Evolutionary conservation across 1,140 invertebrate species (phyloP).

Genomic region (Aphelinus certus): DNA sequence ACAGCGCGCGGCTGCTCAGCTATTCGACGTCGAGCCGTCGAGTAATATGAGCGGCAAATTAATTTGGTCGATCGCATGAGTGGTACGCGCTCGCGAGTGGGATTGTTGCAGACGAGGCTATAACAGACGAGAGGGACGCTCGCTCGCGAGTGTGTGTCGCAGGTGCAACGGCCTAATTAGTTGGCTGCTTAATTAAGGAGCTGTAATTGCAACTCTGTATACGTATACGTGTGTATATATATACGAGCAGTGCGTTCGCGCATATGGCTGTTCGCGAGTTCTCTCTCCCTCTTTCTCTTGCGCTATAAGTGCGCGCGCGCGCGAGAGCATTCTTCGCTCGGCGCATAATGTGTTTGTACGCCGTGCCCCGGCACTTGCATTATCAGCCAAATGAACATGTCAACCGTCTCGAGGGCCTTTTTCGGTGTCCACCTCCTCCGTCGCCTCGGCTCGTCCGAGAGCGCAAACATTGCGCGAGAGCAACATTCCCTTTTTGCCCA

Average conservation of each 20-base stretch:
- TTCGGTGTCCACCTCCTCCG: too few species aligned
- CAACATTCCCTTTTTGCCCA: not conserved
- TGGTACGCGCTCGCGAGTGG: not conserved
- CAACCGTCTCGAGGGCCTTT: not conserved
- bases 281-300: too few species aligned
- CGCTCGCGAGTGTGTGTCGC: not conserved
- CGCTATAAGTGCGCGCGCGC: too few species aligned
- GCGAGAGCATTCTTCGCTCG: conserved; percentile 7
- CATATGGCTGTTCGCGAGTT: too few species aligned
- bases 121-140: not conserved
- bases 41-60: too few species aligned
- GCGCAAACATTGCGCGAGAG: not conserved
- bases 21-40: too few species aligned
- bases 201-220: conserved; percentile 3
- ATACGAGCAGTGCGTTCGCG: too few species aligned
- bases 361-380: not conserved
- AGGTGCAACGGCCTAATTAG: conserved; percentile 40
- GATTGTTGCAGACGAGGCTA: conserved; percentile 13
- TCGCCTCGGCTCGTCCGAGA: too few species aligned
- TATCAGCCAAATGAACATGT: not conserved
- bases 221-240: too few species aligned
- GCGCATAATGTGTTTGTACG: not conserved
- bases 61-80: too few species aligned
- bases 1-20: too few species aligned
- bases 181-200: conserved; percentile 32